These are phyloP conservation scores for Bombus difficillimus DNA, from an alignment of 1,140 invertebrate species.

Conservation along the genomic window DNA sequence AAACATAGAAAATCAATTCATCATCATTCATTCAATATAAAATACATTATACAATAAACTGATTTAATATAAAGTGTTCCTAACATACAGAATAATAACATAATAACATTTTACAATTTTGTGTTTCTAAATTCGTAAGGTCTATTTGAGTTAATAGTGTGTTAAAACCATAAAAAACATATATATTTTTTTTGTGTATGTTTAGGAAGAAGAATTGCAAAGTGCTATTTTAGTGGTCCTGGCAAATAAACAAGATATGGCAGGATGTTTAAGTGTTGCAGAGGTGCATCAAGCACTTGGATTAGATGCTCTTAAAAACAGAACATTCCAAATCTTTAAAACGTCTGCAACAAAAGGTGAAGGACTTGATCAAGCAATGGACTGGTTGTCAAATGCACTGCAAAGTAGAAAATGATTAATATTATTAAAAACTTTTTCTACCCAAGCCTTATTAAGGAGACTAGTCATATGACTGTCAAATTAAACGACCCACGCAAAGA, in stretches of 20 bases:
- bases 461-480: slow-evolving; percentile 77
- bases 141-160: not conserved
- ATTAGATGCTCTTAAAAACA: slow-evolving; percentile 95
- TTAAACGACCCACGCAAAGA: slow-evolving; percentile 42
- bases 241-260: slow-evolving; percentile 99
- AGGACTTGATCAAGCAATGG: slow-evolving; percentile 99
- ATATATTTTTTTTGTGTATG: slow-evolving; percentile 35
- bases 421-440: slow-evolving; percentile 59
- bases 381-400: slow-evolving; percentile 96
- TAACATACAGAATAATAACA: not conserved
- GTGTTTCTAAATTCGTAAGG: not conserved
- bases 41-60: not conserved
- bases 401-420: slow-evolving; percentile 91
- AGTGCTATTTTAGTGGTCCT: slow-evolving; percentile 97
- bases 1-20: not conserved
- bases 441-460: slow-evolving; percentile 74
- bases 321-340: slow-evolving; percentile 99
- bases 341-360: slow-evolving; percentile 99
- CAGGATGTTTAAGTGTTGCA: slow-evolving; percentile 96
- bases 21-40: slow-evolving; percentile 5
- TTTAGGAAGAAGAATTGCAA: slow-evolving; percentile 97
- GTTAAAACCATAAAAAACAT: not conserved
- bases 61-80: not conserved
- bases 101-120: slow-evolving; percentile 1
- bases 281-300: slow-evolving; percentile 99